phyloP scores from a whole-genome alignment of 1,140 invertebrate species.

The Macrobrachium nipponense region DNA sequence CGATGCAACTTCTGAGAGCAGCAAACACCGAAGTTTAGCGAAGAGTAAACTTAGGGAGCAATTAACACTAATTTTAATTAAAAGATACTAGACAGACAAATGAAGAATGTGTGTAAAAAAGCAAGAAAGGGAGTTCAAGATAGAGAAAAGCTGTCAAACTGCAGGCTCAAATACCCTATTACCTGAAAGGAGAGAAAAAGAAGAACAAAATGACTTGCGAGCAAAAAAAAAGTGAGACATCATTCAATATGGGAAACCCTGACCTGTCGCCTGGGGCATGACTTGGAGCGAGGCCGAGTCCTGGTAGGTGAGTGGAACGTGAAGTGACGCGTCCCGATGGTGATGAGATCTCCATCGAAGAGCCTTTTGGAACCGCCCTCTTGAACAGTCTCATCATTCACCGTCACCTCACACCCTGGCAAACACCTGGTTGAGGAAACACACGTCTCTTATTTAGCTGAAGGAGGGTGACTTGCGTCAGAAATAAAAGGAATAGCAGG shows the following conservation, averaged over 20 bases:
- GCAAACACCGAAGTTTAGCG: no score
- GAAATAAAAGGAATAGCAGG: background rate
- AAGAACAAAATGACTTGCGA: background rate
- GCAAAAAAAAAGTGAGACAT: background rate
- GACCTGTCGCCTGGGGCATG: slow-evolving; percentile 28
- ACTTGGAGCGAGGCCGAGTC: slow-evolving; percentile 1
- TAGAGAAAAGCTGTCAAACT: background rate
- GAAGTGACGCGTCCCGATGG: slow-evolving; percentile 46
- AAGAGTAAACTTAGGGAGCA: no score
- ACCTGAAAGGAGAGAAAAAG: background rate
- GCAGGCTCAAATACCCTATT: no score
- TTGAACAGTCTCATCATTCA: slow-evolving; percentile 14
- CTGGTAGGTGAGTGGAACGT: slow-evolving; percentile 47
- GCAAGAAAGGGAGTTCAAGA: background rate
- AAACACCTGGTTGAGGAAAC: slow-evolving; percentile 13
- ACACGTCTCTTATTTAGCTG: background rate
- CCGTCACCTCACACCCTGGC: slow-evolving; percentile 42
- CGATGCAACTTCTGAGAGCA: no score
- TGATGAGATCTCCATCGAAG: slow-evolving; percentile 38
- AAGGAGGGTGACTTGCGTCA: background rate
- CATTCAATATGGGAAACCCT: background rate
- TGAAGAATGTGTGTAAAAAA: background rate
- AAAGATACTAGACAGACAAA: background rate
- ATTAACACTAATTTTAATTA: no score
- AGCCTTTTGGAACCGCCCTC: slow-evolving; percentile 34